Evolutionary conservation across 2,113 vertebrate genomes (phyloP).

Genomic region (Calcarius ornatus): DNA sequence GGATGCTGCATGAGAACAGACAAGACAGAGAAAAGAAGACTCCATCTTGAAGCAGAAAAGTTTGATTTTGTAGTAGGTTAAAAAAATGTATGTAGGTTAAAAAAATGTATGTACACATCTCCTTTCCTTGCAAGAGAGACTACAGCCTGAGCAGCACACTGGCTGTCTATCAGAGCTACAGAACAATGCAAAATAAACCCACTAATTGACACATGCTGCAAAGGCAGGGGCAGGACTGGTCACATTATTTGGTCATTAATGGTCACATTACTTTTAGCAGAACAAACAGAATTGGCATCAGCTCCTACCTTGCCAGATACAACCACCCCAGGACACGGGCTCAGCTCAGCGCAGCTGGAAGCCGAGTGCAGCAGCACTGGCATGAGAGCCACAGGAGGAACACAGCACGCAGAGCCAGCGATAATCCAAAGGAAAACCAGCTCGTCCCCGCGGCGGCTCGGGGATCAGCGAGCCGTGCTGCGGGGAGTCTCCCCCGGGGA

Average conservation of each 20-base stretch:
- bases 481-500: background rate
- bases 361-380: background rate
- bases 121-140: background rate
- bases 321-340: background rate
- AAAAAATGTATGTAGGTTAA: background rate
- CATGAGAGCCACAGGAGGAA: background rate
- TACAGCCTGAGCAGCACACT: background rate
- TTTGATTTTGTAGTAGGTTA: background rate
- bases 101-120: background rate
- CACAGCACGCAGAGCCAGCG: background rate
- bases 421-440: conserved; percentile 16
- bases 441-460: background rate
- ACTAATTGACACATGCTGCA: background rate
- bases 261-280: background rate
- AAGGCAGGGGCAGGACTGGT: background rate
- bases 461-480: background rate
- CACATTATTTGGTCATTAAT: background rate
- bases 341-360: background rate
- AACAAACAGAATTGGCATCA: background rate
- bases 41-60: background rate
- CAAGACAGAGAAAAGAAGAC: background rate
- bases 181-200: background rate
- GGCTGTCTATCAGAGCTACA: background rate
- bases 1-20: background rate
- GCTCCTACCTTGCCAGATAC: conserved; percentile 28